Base-by-base conservation (phyloP, 2,888 invertebrate species). In the Petrolisthes manimaculis region DNA sequence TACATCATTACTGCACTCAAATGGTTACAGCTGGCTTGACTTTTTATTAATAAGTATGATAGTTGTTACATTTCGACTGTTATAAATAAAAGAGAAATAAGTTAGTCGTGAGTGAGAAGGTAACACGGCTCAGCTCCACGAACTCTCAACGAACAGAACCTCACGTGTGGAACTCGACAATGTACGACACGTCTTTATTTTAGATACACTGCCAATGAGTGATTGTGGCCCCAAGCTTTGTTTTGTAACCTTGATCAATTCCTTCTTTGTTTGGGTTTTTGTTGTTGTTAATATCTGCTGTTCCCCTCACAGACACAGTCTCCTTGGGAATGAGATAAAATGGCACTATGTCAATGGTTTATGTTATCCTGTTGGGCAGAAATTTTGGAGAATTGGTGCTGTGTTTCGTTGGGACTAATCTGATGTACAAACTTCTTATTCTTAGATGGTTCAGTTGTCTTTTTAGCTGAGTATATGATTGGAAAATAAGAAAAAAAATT, bases 151-250 rank as follows among this genome's bases (percentile, higher is more conserved):
- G 88, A 88, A 84, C 71, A 80, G 88, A 88, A 88, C 88, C 88
- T 88, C 88, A 88, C 83, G 69, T 88, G 80, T 84, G 79, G 81
- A 75, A 78, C 79, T 78, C 78, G 77, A 80, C 83, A 84, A 74
- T 88, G 84, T 88, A 79, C 74, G 88, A 80, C 79, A 84, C 84
- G 51, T 71, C 21, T 71, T 71, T 71, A 71, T 71, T 71, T 88
- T 88, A 84, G 88, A 88, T 84, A 84, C 88, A 88, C 88, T 88
- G 88, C 88, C 88, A 88, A 81, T 83, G 87, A 83, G 24, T 67
- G 83, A 83, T 77, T 77, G 87, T 75, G 69, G 56, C 80, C 56
- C 71, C 71, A 37, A 37, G 37, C 37, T 71, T 18, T 71, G 71
- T 21, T 71, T 21, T 21, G 71, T 71, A 21, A 71, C 71, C 21